These are phyloP conservation scores for Pandemis corylana DNA, from an alignment of 2,888 invertebrate genomes.

Conservation along the genomic window DNA sequence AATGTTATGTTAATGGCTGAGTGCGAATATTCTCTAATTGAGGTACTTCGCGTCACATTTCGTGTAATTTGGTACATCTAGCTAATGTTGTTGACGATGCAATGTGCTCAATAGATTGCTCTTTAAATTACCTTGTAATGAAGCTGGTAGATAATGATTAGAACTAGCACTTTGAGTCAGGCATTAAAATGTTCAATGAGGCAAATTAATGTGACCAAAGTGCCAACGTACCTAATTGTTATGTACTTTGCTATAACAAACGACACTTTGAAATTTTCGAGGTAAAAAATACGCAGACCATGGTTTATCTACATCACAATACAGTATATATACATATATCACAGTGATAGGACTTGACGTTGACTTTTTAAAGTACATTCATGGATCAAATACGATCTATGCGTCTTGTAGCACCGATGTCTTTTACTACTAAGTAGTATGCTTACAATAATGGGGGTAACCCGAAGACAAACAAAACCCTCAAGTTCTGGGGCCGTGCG, in stretches of 20 bases:
- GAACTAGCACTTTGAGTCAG: too few relatives aligned
- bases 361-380: too few relatives aligned
- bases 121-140: neutral
- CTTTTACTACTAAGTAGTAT: neutral
- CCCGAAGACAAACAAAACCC: neutral
- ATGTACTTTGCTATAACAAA: too few relatives aligned
- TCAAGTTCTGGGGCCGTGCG: neutral
- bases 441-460: neutral
- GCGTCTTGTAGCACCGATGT: neutral
- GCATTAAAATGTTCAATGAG: too few relatives aligned
- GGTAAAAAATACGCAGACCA: too few relatives aligned
- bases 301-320: too few relatives aligned
- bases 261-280: too few relatives aligned
- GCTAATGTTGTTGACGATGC: neutral
- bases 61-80: neutral
- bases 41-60: neutral
- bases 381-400: neutral
- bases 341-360: too few relatives aligned
- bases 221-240: too few relatives aligned
- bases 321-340: too few relatives aligned
- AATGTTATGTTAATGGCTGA: neutral
- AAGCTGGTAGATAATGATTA: neutral
- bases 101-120: neutral
- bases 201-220: too few relatives aligned
- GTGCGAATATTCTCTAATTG: neutral